These are phyloP conservation scores for Acronicta aceris DNA, from an alignment of 2,888 invertebrate genomes.

Conservation along the genomic window DNA sequence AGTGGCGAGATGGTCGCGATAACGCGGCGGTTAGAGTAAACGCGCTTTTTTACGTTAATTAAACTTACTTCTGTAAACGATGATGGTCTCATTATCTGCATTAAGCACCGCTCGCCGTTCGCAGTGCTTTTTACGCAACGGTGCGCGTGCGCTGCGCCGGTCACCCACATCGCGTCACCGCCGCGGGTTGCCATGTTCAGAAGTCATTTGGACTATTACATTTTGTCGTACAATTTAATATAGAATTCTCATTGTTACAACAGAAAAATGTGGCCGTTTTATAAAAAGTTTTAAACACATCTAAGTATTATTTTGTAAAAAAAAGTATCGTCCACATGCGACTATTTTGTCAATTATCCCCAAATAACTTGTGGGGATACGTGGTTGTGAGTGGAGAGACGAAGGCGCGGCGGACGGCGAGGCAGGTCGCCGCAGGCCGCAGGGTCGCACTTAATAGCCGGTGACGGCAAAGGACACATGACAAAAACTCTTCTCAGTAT, in stretches of 20 bases:
- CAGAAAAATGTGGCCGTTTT: slow-evolving; percentile 38
- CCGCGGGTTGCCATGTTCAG: slow-evolving; percentile 60
- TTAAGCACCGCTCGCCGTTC: slow-evolving; percentile 72
- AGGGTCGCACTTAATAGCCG: slow-evolving; percentile 64
- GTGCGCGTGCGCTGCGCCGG: slow-evolving; percentile 63
- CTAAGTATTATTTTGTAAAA: slow-evolving; percentile 35
- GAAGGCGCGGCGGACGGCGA: slow-evolving; percentile 15
- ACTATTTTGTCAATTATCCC: slow-evolving; percentile 49
- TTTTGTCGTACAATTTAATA: slow-evolving; percentile 46
- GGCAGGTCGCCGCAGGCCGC: slow-evolving; percentile 46
- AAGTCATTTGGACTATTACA: slow-evolving; percentile 57
- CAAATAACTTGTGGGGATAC: slow-evolving; percentile 49
- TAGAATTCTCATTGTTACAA: slow-evolving; percentile 35
- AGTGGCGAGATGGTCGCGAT: slow-evolving; percentile 82
- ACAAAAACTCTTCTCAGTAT: slow-evolving; percentile 81
- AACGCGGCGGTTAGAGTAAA: slow-evolving; percentile 84
- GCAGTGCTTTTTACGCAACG: slow-evolving; percentile 77
- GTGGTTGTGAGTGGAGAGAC: slow-evolving; percentile 22
- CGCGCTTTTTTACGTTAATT: slow-evolving; percentile 89
- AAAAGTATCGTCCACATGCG: slow-evolving; percentile 46
- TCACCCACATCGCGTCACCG: slow-evolving; percentile 20
- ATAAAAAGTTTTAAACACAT: slow-evolving; percentile 37
- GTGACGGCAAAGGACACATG: slow-evolving; percentile 74
- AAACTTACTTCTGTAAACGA: slow-evolving; percentile 87
- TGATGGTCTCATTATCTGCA: slow-evolving; percentile 82